phyloP scores from a whole-genome alignment of 2,797 vertebrate species.

The Paguma larvata region DNA sequence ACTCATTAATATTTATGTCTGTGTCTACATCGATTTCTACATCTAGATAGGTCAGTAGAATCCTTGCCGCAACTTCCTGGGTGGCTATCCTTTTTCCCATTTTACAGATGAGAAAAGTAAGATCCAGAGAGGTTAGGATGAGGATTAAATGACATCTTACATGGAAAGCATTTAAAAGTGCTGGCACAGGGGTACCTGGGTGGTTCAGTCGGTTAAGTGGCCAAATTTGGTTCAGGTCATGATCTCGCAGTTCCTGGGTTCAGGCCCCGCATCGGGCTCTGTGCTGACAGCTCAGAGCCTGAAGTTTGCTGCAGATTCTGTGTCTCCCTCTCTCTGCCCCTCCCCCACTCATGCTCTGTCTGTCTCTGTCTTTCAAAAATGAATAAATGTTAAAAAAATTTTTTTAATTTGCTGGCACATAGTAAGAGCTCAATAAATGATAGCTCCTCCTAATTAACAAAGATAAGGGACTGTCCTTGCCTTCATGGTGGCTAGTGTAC shows the following conservation, averaged over 20 bases:
- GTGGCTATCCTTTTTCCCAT: not conserved
- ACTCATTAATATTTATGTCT: not conserved
- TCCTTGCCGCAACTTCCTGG: not conserved
- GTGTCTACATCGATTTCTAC: not conserved
- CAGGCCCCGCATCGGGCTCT: no score
- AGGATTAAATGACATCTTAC: constrained; percentile 27
- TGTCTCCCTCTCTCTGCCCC: no score
- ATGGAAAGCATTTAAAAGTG: not conserved
- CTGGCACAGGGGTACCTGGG: not conserved
- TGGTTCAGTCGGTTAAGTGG: no score
- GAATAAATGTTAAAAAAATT: no score
- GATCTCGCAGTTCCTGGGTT: no score
- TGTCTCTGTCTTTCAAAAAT: no score
- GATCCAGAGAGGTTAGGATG: constrained; percentile 18
- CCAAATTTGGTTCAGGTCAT: no score
- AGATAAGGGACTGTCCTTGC: not conserved
- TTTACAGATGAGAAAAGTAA: constrained; percentile 55
- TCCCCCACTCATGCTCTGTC: no score
- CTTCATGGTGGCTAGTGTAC: not conserved
- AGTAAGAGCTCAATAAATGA: not conserved
- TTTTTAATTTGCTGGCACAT: not conserved
- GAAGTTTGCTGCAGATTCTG: no score
- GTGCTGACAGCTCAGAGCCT: no score
- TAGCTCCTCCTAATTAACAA: not conserved
- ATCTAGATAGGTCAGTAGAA: not conserved